Base-by-base conservation (phyloP, 2,888 invertebrate genomes). In the Drosophila subsilvestris region DNA sequence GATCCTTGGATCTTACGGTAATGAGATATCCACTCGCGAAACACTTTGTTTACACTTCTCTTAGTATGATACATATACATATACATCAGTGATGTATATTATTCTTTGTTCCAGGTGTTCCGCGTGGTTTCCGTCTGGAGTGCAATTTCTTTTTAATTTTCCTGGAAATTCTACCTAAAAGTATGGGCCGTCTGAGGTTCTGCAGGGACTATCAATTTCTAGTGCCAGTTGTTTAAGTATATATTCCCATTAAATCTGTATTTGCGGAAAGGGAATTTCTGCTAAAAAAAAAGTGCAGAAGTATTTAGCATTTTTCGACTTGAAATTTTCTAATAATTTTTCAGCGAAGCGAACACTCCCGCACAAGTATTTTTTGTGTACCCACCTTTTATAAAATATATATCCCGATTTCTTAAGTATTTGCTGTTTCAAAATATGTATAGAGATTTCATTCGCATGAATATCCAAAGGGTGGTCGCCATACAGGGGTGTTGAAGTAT, bases 1-100 rank as follows among this genome's bases (percentile, higher is more conserved):
- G 80, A 81, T 86, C 80, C 80, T 81, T 80, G 80, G 61, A 3
- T 8, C 12, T 17, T 55, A 57, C 74, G 68, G 86, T 81, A 86
- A 81, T 70, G 75, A 77, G 86, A 81, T 86, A 81, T 80, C 74
- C 75, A 65, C 59, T 69, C 32, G 59, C 2, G 0, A 14, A 59
- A 62, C 67, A 79, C 72, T 86, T 60, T 59, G 69, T 86, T 86
- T 82, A 79, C 68, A 82, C 70, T 70, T 66, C 67, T 66, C 56
- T 51, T 68, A 43, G 47, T 55, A 49, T n/a, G 12, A 45, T 27
- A 27, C 47, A 18, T 42, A 47, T 18, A 53, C 17, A 48, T 42
- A 37, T 32, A 37, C 37, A 56, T 50, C 49, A 22, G 29, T 68
- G 42, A 48, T 57, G 43, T 48, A 43, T 59, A 47, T 42, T n/a